Conservation (phyloP, 2,113 vertebrate species). For the Elachura formosa region DNA sequence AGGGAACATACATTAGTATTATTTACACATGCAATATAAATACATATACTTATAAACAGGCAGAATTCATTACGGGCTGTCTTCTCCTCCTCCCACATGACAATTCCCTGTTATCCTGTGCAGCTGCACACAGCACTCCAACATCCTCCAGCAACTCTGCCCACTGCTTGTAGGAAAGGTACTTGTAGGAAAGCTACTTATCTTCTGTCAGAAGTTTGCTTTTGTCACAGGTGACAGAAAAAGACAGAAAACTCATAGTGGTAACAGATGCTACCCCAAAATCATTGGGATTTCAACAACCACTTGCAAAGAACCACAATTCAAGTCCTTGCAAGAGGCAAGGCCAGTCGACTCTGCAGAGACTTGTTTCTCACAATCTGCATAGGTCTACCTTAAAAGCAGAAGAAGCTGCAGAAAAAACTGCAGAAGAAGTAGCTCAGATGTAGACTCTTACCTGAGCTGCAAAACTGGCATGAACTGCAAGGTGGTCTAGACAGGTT, state of each 20-base stretch:
- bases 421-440: not conserved
- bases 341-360: not conserved
- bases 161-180: not conserved
- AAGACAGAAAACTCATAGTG: not conserved
- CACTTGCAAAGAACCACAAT: not conserved
- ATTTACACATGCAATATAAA: not conserved
- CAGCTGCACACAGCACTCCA: not conserved
- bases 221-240: not conserved
- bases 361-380: not conserved
- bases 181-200: not conserved
- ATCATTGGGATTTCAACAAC: too few species aligned
- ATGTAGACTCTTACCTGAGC: not conserved
- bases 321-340: not conserved
- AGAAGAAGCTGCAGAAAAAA: not conserved
- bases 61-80: not conserved
- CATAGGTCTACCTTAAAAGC: not conserved
- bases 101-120: not conserved
- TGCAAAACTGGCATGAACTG: not conserved
- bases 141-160: not conserved
- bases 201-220: not conserved
- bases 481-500: not conserved
- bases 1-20: not conserved
- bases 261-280: not conserved
- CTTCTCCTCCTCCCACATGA: not conserved
- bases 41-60: not conserved